Evolutionary conservation across 2,888 invertebrate species (phyloP), one percentile per base, ranked within the genome.

Genomic region (Leucania comma): DNA sequence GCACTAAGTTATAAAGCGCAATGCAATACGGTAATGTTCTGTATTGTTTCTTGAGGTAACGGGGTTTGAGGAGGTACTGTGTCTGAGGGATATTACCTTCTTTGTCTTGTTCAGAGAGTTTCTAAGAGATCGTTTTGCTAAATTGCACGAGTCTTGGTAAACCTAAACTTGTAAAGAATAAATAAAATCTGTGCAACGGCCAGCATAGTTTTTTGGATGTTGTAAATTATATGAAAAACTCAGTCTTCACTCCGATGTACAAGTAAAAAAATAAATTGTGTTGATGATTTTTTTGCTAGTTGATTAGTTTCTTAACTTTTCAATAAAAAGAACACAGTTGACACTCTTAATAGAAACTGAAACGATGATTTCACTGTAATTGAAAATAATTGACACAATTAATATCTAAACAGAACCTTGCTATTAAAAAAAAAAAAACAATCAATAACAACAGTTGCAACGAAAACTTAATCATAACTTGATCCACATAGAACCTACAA

Each of bases 1-100:
- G 78, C 54, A 35, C 83, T 82, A 68, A 64, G 38, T 50, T 65
- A 22, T 82, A 78, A 81, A 80, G 66, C 51, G 64, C 35, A 50
- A 26, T 54, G 42, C 48, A 48, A 56, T 56, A 72, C 70, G 60
- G 54, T 82, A 66, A 68, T 82, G 57, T 66, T 63, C 61, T 63
- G 54, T 74, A 80, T 80, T 80, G 83, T 83, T 74, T 83, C 61
- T 46, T 61, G 48, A 24, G 35, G 53, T 72, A 72, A 72, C 56
- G 73, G 78, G 10, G 4, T 51, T 46, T 50, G 29, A 48, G 24
- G 20, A 78, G 63, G 42, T 58, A 54, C 22, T 35, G 12, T 32
- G 22, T 2, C 29, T 65, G 67, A 20, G 22, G 22, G 29, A 6
- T 26, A 54, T 50, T 14, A 17, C 26, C 22, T 50, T 48, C 73